Conservation (phyloP, 1,140 invertebrate genomes). For the Cotesia chilonis region DNA sequence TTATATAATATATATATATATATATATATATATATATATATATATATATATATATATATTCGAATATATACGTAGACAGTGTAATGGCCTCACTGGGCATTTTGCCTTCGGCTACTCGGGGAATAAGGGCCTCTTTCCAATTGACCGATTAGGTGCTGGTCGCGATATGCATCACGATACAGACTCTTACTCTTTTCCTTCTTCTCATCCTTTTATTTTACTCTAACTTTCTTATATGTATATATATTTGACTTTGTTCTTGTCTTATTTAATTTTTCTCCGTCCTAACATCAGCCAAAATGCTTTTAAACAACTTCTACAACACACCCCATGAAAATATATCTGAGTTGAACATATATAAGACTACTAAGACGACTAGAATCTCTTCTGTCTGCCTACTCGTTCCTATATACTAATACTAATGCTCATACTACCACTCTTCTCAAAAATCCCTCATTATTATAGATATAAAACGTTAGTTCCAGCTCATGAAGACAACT, state of each 20-base stretch:
- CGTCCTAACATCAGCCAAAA: background rate
- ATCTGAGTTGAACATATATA: background rate
- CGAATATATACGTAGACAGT: slow-evolving; percentile 50
- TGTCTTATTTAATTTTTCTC: background rate
- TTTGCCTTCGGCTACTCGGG: slow-evolving; percentile 44
- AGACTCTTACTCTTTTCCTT: background rate
- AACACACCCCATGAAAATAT: background rate
- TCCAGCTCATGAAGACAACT: too few relatives aligned
- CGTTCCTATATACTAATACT: too few relatives aligned
- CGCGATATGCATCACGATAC: slow-evolving; percentile 25
- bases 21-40: too few relatives aligned
- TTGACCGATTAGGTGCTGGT: slow-evolving; percentile 43
- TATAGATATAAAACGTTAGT: too few relatives aligned
- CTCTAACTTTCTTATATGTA: background rate
- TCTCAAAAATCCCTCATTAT: too few relatives aligned
- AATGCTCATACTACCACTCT: too few relatives aligned
- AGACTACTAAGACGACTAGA: too few relatives aligned
- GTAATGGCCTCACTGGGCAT: slow-evolving; percentile 57
- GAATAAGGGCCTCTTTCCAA: slow-evolving; percentile 53
- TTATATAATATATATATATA: too few relatives aligned
- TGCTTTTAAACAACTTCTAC: background rate
- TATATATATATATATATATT: too few relatives aligned
- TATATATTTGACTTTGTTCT: background rate
- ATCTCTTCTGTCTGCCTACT: too few relatives aligned
- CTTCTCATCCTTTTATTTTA: background rate